These are phyloP conservation scores for Galleria mellonella DNA, from an alignment of 1,140 invertebrate species.

Conservation along the genomic window DNA sequence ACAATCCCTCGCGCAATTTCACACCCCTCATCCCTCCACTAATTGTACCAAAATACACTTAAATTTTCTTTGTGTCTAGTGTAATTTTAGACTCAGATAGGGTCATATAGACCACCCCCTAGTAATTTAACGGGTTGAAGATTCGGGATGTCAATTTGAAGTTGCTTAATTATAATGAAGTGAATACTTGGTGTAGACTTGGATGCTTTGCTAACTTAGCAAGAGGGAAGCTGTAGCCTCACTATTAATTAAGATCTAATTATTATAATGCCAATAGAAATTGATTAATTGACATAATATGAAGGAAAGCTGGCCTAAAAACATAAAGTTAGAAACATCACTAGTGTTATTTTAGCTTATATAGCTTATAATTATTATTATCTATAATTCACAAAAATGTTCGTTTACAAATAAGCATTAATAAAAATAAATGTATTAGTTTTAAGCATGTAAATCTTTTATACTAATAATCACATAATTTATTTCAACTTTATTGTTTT, in stretches of 20 bases:
- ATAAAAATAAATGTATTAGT: too few species aligned
- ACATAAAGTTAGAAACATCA: too few species aligned
- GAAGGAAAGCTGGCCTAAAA: background rate
- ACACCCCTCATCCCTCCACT: conserved; percentile 55
- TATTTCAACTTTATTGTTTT: too few species aligned
- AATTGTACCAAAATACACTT: conserved; percentile 70
- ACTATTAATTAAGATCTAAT: conserved; percentile 6
- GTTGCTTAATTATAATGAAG: conserved; percentile 32
- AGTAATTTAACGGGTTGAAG: conserved; percentile 54
- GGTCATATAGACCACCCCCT: conserved; percentile 48
- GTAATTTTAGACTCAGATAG: conserved; percentile 63
- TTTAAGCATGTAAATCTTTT: too few species aligned
- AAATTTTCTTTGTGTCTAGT: conserved; percentile 69
- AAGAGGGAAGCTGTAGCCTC: conserved; percentile 1
- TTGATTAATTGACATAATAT: conserved; percentile 5
- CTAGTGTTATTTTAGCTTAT: too few species aligned
- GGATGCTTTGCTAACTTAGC: background rate
- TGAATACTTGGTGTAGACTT: conserved; percentile 24
- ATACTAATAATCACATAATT: too few species aligned
- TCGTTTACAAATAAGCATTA: too few species aligned
- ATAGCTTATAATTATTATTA: too few species aligned
- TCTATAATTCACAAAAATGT: too few species aligned
- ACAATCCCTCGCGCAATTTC: conserved; percentile 55
- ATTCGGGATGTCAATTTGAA: conserved; percentile 39
- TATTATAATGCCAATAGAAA: background rate